Base-by-base conservation (phyloP, 2,113 vertebrate species). In the Cochlearius cochlearius region DNA sequence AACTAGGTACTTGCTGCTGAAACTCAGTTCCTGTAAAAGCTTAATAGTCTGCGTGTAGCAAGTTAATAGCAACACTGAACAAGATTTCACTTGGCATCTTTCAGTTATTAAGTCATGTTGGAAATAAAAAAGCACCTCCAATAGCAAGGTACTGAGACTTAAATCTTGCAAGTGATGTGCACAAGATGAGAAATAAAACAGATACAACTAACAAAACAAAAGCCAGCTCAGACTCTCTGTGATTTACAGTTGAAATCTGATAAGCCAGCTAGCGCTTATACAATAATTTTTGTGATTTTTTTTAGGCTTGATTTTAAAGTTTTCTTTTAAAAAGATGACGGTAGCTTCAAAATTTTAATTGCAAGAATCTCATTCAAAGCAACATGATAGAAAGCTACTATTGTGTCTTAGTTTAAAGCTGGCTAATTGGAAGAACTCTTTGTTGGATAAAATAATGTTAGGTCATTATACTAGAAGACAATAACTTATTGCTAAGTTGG, bases 21-120 rank as follows among this genome's bases (percentile, higher is more conserved):
- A 97, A 98, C 91, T 96, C 96, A 96, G 94, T 67, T 97, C 94
- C 97, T 98, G 96, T 97, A 98, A 98, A 98, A 97, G 86, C 91
- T 76, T 97, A 97, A 98, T 95, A 75, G 66, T 93, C 97, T 96
- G 77, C 63, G 49, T 67, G 69, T 73, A 86, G 73, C 87, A 96
- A 97, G 63, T 96, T 95, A 95, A 84, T 11, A 75, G 19, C 49
- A 95, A 81, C 56, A 52, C 53, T 21, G 18, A 96, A 41, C 76
- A 84, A 90, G 41, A 83, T 17, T 92, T 81, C 45, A 71, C 23
- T 66, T 4, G 8, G 55, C 12, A 75, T 86, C 30, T 82, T 84
- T 68, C 73, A 66, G 88, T 95, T 96, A 95, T 78, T 63, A 76
- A 45, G 78, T 66, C 85, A 77, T 19, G 11, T 15, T 75, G 22